Conservation (phyloP, 1,140 invertebrate species). For the Zaprionus inermis region DNA sequence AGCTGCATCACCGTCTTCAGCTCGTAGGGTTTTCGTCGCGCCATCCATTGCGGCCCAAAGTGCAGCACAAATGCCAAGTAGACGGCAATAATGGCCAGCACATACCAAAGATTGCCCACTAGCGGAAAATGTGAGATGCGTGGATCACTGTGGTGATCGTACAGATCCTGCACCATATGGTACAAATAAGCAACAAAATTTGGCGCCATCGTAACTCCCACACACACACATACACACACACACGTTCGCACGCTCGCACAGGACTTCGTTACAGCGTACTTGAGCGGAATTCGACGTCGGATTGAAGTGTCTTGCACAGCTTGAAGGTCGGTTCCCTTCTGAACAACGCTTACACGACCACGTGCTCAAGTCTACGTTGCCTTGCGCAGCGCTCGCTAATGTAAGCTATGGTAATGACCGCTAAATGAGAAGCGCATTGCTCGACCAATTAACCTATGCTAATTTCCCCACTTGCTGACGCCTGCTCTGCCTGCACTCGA, state of each 20-base stretch:
- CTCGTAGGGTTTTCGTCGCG: constrained; percentile 89
- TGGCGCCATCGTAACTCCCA: constrained; percentile 49
- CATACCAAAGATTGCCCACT: constrained; percentile 86
- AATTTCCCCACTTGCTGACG: not conserved
- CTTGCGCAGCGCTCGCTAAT: constrained; percentile 37
- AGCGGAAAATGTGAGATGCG: constrained; percentile 65
- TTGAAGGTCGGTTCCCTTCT: constrained; percentile 54
- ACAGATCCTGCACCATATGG: constrained; percentile 51
- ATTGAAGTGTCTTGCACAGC: constrained; percentile 24
- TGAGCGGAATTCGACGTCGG: not conserved
- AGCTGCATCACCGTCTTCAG: constrained; percentile 88
- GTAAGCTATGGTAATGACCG: constrained; percentile 75
- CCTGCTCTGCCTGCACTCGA: constrained; percentile 9
- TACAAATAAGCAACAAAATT: constrained; percentile 57
- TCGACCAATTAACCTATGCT: constrained; percentile 55
- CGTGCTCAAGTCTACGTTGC: constrained; percentile 6
- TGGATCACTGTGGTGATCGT: constrained; percentile 68
- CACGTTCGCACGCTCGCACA: constrained; percentile 1
- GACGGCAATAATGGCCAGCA: constrained; percentile 85
- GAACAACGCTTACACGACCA: constrained; percentile 6
- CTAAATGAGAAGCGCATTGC: constrained; percentile 55
- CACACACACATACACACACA: constrained; percentile 12
- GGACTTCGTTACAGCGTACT: constrained; percentile 4
- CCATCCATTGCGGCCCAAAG: constrained; percentile 90
- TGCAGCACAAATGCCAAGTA: constrained; percentile 87